Conservation (phyloP, 1,140 invertebrate species). For the Ctenoplectra terminalis region DNA sequence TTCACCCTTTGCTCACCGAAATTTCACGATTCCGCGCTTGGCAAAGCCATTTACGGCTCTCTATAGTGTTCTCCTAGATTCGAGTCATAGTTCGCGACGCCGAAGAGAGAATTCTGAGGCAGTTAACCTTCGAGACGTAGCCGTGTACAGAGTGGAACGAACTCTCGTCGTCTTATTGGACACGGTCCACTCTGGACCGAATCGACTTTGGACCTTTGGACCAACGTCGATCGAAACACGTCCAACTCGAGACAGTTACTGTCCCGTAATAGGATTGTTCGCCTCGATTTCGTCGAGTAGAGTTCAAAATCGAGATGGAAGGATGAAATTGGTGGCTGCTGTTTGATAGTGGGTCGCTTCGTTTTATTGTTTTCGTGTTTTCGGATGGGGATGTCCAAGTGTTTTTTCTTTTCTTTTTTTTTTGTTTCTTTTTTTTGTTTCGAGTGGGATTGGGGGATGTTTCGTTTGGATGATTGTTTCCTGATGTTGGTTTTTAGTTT, state of each 20-base stretch:
- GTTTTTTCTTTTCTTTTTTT: not conserved
- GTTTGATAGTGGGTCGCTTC: not conserved
- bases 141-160: not conserved
- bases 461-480: too few species aligned
- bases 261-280: slow-evolving; percentile 23
- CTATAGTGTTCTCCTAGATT: not conserved
- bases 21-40: slow-evolving; percentile 5
- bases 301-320: slow-evolving; percentile 6
- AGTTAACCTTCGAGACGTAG: slow-evolving; percentile 1
- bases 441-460: too few species aligned
- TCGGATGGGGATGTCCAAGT: not conserved
- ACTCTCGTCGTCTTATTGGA: slow-evolving; percentile 7
- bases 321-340: not conserved
- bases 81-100: not conserved
- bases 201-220: not conserved
- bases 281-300: slow-evolving; percentile 34
- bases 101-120: not conserved
- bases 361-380: not conserved
- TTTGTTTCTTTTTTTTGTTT: too few species aligned
- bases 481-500: too few species aligned
- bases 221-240: not conserved
- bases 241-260: slow-evolving; percentile 27
- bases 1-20: not conserved
- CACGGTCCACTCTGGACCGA: not conserved
- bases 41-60: slow-evolving; percentile 1